A percentile compares a stretch with the other conserved stretches of the same genome.
Evolutionary conservation across 2,797 vertebrate genomes (phyloP).

Genomic region (Dendrocincla fuliginosa): DNA sequence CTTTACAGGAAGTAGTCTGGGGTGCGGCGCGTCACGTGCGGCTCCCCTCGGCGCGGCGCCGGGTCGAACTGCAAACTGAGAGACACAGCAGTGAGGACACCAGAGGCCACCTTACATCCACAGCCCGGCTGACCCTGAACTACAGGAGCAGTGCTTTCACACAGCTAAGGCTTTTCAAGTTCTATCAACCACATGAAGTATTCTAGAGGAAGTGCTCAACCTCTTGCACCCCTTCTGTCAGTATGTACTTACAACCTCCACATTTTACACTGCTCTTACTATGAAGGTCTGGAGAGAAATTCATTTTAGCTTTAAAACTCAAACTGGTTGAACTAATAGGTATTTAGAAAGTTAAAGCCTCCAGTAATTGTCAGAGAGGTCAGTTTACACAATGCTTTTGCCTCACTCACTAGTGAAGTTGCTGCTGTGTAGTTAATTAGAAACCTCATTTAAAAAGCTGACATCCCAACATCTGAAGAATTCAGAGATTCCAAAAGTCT

Average conservation of each 20-base stretch:
- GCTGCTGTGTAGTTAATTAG: not conserved
- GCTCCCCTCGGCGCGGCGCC: conserved; percentile 93
- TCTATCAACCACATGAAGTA: not conserved
- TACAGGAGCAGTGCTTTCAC: not conserved
- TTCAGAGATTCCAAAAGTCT: not conserved
- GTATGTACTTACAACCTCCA: rapidly evolving
- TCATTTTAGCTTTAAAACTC: not conserved
- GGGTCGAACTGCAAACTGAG: conserved; percentile 97
- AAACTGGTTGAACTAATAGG: not conserved
- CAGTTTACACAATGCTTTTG: not conserved
- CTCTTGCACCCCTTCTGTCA: not conserved
- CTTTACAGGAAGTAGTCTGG: conserved; percentile 98
- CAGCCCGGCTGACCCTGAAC: rapidly evolving
- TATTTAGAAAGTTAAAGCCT: not conserved
- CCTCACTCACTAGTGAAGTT: not conserved
- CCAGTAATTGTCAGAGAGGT: not conserved
- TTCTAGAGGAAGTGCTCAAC: not conserved
- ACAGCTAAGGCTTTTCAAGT: not conserved
- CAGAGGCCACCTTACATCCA: not conserved
- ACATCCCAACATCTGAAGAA: not conserved
- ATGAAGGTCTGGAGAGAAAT: not conserved
- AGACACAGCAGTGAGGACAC: not conserved
- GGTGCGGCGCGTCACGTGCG: conserved; percentile 95
- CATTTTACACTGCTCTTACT: not conserved
- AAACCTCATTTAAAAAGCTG: not conserved